Base-by-base conservation (phyloP, 92 coral and sea anemone species). In the Palythoa caribaeorum region DNA sequence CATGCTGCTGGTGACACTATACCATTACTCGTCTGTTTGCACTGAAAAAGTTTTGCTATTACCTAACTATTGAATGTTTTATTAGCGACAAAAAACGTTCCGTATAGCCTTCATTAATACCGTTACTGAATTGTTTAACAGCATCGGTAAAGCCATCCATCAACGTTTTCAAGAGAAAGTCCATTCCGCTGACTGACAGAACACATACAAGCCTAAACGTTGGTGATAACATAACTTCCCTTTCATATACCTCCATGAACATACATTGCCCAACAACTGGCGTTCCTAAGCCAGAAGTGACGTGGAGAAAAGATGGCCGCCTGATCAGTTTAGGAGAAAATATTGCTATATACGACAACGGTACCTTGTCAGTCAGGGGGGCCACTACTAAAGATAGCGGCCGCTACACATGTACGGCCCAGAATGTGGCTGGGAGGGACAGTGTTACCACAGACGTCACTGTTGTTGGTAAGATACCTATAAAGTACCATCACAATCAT, bases 191-290 rank as follows among this genome's bases (percentile, higher is more conserved):
- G 37, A 35, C 83, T 16, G 89, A 83, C 20, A 84, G 87, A 77
- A 89, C 79, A 48, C 92, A 79, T 3, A 72, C 84, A 17, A 14
- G 6, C 28, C 36, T 84, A 69, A 84, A 57, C 44, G 59, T 69
- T 19, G 88, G 89, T 11, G 92, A 84, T 70, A 76, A 77, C 48
- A 40, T 89, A 37, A 89, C 85, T 13, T 76, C 92, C 14, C 80
- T 89, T 20, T 83, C 92, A 16, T 80, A 87, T 14, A 89, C 92
- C 15, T 72, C 57, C 19, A 52, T 89, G 50, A 76, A 20, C 63
- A 89, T 89, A 11, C 10, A 55, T 3, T 89, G 92, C 21, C 74
- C 74, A 73, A 73, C 83, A 73, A 89, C 89, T 80, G 92, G 92
- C 69, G 65, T 77, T 19, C 92, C 92, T 4, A 63, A 65, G 13